phyloP scores from a whole-genome alignment of 2,888 invertebrate species.

The Brassicogethes aeneus region DNA sequence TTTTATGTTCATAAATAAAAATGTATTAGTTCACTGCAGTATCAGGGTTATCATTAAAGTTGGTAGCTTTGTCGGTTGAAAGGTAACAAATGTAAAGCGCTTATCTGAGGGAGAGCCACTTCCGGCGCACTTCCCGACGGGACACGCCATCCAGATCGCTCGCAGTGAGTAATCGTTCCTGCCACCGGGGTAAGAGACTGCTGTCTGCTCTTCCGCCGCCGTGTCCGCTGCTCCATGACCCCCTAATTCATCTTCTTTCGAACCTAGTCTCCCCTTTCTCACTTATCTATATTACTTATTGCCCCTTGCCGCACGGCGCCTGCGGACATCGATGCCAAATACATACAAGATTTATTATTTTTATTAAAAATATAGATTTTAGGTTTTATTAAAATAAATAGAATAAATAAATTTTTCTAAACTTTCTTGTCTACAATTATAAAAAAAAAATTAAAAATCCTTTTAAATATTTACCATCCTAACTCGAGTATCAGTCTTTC shows the following conservation, averaged over 20 bases:
- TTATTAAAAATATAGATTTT: too few species aligned
- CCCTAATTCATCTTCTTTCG: conserved; percentile 37
- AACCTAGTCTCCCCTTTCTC: conserved; percentile 19
- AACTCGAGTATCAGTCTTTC: too few species aligned
- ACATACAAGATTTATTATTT: too few species aligned
- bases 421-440: too few species aligned
- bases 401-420: too few species aligned
- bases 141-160: conserved; percentile 27
- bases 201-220: conserved; percentile 40
- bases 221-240: conserved; percentile 38
- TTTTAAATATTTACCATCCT: too few species aligned
- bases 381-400: too few species aligned
- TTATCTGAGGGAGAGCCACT: conserved; percentile 38
- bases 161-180: conserved; percentile 38
- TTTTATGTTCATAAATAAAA: background rate
- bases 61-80: conserved; percentile 27
- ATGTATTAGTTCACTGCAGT: too few species aligned
- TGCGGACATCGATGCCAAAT: too few species aligned
- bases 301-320: too few species aligned
- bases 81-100: conserved; percentile 40
- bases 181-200: conserved; percentile 39
- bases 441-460: too few species aligned
- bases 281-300: too few species aligned
- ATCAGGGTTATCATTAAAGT: background rate
- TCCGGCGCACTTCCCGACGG: conserved; percentile 34